Conservation (phyloP, 2,888 invertebrate genomes). For the Litoditis marina region DNA sequence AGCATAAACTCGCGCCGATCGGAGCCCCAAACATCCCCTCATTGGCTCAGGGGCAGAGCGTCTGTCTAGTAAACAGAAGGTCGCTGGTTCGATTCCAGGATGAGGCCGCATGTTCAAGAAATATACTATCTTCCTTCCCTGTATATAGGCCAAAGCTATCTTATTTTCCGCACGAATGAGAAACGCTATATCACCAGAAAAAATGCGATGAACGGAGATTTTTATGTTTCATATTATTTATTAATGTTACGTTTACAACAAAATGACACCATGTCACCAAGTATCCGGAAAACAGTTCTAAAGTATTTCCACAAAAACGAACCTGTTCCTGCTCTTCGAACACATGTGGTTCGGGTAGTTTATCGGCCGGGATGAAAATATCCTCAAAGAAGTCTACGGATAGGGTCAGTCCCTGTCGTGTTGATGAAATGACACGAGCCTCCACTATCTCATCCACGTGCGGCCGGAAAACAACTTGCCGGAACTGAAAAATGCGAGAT, state of each 20-base stretch:
- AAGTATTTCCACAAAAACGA: background rate
- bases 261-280: background rate
- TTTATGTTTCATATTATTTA: background rate
- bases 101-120: too few species aligned
- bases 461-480: conserved; percentile 90
- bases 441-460: conserved; percentile 86
- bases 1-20: too few species aligned
- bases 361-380: conserved; percentile 84
- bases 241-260: background rate
- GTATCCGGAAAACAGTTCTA: background rate
- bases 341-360: conserved; percentile 85
- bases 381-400: conserved; percentile 90
- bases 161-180: too few species aligned
- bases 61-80: too few species aligned
- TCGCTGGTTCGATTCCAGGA: too few species aligned
- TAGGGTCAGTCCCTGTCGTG: conserved; percentile 69
- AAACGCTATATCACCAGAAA: too few species aligned
- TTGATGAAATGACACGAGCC: conserved; percentile 74
- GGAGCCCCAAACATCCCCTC: too few species aligned
- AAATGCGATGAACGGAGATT: too few species aligned
- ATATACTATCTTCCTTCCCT: too few species aligned
- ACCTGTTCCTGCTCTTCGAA: conserved; percentile 66
- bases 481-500: conserved; percentile 71
- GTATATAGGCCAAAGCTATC: too few species aligned
- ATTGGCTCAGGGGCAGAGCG: too few species aligned